phyloP scores from a whole-genome alignment of 2,797 vertebrate species.

The Lacerta agilis region DNA sequence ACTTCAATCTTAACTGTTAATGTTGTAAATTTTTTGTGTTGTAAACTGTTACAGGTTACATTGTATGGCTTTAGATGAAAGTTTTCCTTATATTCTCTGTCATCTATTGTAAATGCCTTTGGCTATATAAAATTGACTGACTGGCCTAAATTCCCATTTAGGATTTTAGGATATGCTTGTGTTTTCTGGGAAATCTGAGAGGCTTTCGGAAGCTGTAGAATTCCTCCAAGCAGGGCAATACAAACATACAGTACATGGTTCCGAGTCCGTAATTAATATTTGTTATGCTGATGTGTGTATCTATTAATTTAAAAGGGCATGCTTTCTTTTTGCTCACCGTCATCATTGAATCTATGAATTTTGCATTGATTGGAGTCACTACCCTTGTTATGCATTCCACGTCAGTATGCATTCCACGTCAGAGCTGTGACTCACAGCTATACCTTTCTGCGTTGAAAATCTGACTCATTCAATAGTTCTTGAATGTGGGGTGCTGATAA shows the following conservation, averaged over 20 bases:
- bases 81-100: too few relatives aligned
- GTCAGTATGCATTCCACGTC: neutral
- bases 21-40: too few relatives aligned
- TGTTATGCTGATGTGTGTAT: neutral
- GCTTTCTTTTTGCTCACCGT: slow-evolving; percentile 6
- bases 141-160: too few relatives aligned
- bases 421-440: slow-evolving; percentile 26
- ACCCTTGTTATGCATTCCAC: neutral
- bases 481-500: neutral
- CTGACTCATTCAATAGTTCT: slow-evolving; percentile 16
- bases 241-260: neutral
- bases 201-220: neutral
- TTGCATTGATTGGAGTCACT: slow-evolving; percentile 29
- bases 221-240: neutral
- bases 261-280: neutral
- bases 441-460: slow-evolving; percentile 27
- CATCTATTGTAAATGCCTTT: too few relatives aligned
- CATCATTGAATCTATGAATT: slow-evolving; percentile 18
- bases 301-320: neutral
- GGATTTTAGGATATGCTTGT: neutral
- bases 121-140: too few relatives aligned
- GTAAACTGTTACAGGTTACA: too few relatives aligned
- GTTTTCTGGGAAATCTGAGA: neutral
- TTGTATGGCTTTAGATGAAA: too few relatives aligned
- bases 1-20: too few relatives aligned